Percentiles rank a stretch among this genome's conserved stretches.
These are phyloP conservation scores for Gymnogyps californianus DNA, from an alignment of 2,113 vertebrate species.

Conservation along the genomic window DNA sequence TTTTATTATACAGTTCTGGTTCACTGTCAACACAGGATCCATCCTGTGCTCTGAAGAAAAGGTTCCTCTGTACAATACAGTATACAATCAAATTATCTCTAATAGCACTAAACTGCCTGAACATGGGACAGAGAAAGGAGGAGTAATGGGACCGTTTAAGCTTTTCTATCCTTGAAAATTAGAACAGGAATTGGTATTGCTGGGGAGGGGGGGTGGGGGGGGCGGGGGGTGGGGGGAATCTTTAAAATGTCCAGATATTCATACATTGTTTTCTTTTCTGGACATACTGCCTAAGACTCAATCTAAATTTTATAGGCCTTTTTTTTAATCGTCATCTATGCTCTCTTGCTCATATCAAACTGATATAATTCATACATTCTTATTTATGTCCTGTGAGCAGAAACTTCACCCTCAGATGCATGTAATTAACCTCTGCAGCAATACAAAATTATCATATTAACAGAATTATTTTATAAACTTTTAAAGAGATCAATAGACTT, in stretches of 20 bases:
- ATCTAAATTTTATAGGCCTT: neutral
- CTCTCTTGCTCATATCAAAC: neutral
- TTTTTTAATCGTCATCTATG: neutral
- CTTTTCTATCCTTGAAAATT: neutral
- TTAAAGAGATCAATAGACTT: neutral
- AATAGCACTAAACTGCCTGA: neutral
- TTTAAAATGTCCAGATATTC: neutral
- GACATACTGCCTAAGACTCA: neutral
- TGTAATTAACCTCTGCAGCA: neutral
- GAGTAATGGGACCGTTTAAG: neutral
- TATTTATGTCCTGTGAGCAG: neutral
- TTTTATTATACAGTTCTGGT: neutral
- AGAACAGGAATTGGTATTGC: neutral
- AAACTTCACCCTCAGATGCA: neutral
- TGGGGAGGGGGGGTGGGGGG: too few species aligned
- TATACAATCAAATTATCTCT: neutral
- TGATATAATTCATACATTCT: neutral
- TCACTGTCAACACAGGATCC: neutral
- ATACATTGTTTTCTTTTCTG: neutral
- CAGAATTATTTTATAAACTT: neutral
- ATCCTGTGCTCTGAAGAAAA: neutral
- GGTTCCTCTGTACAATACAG: neutral
- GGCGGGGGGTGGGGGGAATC: too few species aligned
- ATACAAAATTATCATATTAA: neutral
- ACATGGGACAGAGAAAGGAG: neutral